A percentile compares a stretch with the other conserved stretches of the same genome.
Conservation (phyloP, 2,888 invertebrate species). For the Chymomyza procnemis region DNA sequence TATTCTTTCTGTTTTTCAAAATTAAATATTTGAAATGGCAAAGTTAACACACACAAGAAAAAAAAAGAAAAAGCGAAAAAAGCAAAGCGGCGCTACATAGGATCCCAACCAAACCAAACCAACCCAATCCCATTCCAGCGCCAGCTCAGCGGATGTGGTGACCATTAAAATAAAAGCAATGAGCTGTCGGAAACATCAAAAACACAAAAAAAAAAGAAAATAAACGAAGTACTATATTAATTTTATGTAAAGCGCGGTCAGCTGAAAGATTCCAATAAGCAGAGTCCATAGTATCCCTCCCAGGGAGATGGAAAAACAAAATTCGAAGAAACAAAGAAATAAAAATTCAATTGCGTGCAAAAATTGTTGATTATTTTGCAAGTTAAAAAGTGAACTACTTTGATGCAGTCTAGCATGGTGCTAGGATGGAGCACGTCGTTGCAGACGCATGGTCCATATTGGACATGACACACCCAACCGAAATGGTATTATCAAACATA, state of each 20-base stretch:
- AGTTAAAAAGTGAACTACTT: too few relatives aligned
- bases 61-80: constrained; percentile 74
- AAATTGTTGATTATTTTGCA: too few relatives aligned
- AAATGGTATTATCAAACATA: too few relatives aligned
- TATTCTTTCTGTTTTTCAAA: constrained; percentile 40
- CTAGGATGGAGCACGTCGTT: too few relatives aligned
- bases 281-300: constrained; percentile 30
- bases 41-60: constrained; percentile 63
- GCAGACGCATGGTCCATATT: too few relatives aligned
- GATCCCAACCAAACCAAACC: neutral
- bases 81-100: constrained; percentile 34
- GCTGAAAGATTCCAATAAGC: constrained; percentile 31
- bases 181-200: constrained; percentile 65
- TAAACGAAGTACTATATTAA: constrained; percentile 57
- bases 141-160: constrained; percentile 23
- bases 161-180: constrained; percentile 68
- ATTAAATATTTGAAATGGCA: constrained; percentile 58
- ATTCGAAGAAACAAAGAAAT: neutral
- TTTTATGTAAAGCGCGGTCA: constrained; percentile 65
- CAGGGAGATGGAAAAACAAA: too few relatives aligned
- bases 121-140: constrained; percentile 8
- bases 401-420: too few relatives aligned
- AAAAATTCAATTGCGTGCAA: neutral
- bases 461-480: too few relatives aligned
- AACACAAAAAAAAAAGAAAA: constrained; percentile 9